phyloP scores from a whole-genome alignment of 2,888 invertebrate genomes.

The Phaedon cochleariae region DNA sequence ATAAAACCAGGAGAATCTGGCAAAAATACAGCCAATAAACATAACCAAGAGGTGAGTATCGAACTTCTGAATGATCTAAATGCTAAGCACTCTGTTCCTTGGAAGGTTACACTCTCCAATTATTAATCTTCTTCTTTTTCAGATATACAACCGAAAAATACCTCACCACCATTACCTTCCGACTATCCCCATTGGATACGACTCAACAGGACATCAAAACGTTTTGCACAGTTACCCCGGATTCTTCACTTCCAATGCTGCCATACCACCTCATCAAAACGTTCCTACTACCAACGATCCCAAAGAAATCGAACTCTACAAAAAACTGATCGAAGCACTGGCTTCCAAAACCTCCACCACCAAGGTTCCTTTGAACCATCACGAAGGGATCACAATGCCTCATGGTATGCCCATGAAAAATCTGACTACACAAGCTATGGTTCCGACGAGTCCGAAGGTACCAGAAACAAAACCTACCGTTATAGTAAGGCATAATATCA shows the following conservation, averaged over 20 bases:
- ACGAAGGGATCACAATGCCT: not conserved
- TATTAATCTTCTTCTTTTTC: conserved; percentile 6
- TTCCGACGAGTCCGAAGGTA: not conserved
- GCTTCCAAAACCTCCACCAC: conserved; percentile 45
- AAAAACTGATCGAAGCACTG: conserved; percentile 50
- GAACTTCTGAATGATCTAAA: too few relatives aligned
- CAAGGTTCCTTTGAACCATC: conserved; percentile 21
- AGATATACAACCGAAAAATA: conserved; percentile 34
- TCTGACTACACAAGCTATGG: not conserved
- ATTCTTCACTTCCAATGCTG: conserved; percentile 38
- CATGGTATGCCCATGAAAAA: not conserved
- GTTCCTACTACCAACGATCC: conserved; percentile 38
- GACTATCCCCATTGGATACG: conserved; percentile 41
- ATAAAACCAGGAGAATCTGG: conserved; percentile 58
- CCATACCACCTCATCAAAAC: conserved; percentile 16
- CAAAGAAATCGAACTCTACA: conserved; percentile 52
- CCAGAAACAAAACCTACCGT: too few relatives aligned
- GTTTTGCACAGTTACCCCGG: conserved; percentile 50
- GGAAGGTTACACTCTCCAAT: not conserved
- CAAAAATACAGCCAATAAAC: not conserved
- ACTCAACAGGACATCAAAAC: conserved; percentile 49
- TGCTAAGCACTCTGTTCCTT: not conserved
- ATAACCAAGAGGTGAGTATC: conserved; percentile 17
- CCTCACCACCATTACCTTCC: conserved; percentile 38
- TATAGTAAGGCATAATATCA: conserved; percentile 2